Percentiles rank a stretch among this genome's conserved stretches.
phyloP scores from a whole-genome alignment of 1,140 invertebrate genomes.

The Habropoda laboriosa region DNA sequence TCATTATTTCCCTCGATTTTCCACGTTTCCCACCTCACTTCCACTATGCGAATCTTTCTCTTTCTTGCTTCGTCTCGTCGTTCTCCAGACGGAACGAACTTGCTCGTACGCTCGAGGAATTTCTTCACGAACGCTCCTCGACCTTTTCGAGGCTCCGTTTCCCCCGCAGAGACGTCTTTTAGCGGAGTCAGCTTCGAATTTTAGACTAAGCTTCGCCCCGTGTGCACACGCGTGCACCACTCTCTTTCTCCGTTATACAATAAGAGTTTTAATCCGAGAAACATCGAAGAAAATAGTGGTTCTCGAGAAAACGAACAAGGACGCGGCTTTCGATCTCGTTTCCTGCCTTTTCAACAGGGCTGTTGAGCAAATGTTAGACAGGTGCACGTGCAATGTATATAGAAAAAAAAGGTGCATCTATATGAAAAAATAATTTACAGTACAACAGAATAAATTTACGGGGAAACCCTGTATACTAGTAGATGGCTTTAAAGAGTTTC shows the following conservation, averaged over 20 bases:
- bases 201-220: not conserved
- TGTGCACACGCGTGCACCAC: not conserved
- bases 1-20: conserved; percentile 27
- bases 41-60: not conserved
- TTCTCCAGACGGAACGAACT: conserved; percentile 9
- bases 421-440: too few species aligned
- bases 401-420: too few species aligned
- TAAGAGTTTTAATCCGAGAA: conserved; percentile 20
- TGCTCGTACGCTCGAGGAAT: conserved; percentile 34
- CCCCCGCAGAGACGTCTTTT: conserved; percentile 50
- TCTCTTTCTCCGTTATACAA: not conserved
- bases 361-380: too few species aligned
- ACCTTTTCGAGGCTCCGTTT: conserved; percentile 43
- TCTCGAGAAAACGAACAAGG: not conserved
- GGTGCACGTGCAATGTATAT: too few species aligned
- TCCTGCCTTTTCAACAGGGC: not conserved
- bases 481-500: too few species aligned
- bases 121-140: conserved; percentile 41
- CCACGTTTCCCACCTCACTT: not conserved
- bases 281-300: not conserved
- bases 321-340: not conserved
- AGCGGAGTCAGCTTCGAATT: conserved; percentile 55
- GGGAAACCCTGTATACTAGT: too few species aligned
- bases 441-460: too few species aligned
- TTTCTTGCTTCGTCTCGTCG: not conserved